Evolutionary conservation across 2,797 vertebrate genomes (phyloP), one percentile per base, ranked within the genome.

Genomic region (Gobionotothen gibberifrons): DNA sequence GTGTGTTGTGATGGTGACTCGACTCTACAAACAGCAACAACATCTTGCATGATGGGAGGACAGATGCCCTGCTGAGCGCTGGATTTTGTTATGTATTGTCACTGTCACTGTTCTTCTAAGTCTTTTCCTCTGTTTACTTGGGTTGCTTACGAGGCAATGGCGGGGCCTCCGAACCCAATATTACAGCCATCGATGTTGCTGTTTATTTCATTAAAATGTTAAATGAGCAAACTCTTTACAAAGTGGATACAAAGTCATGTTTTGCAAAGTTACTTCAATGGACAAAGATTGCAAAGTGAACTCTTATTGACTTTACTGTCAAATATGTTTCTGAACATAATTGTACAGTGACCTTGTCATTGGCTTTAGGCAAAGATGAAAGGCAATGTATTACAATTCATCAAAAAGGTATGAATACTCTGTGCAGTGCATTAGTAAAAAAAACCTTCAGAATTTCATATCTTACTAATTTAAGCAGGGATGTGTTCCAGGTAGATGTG

Each of bases 1-100:
- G 59, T 65, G 70, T 74, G 66, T 40, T 69, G 49, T 61, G 68
- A 87, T 63, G 82, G 76, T 46, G 81, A 80, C 76, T 84, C 22
- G 70, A 76, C 74, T 81, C 55, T 54, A 84, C 83, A 89, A 89
- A 86, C 76, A 74, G 76, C 58, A 80, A 70, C 60, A 75, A 52
- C 47, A 75, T 84, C 65, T 61, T 65, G 58, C 73, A 87, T 80
- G 87, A 88, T 78, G 55, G 74, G 57, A 54, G 81, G 85, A 84
- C 56, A 74, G 79, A 73, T 75, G 56, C 51, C 78, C 76, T 52
- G 76, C 80, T 82, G 85, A 82, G 78, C 40, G 36, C 76, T 51
- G 40, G 60, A 19, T 52, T 77, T 40, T 40, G 66, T 55, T 76
- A 44, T 69, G 13, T 14, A 19, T 48, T 70, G 44, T 57, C 65